These are phyloP conservation scores for Picus viridis DNA, from an alignment of 2,797 vertebrate species.

Conservation along the genomic window DNA sequence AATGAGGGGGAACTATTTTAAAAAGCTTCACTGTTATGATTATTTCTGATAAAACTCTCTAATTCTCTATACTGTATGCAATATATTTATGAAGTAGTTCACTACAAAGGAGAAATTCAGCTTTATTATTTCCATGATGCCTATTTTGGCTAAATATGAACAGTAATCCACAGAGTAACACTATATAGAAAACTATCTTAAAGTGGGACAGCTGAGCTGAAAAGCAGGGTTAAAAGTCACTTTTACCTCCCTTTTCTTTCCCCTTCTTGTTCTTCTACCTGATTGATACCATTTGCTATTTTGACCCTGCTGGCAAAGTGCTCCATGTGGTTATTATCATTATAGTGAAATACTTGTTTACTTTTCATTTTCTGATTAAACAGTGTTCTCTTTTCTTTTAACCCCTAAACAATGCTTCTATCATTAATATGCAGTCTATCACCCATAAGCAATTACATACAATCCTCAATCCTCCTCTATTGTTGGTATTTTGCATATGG, in stretches of 20 bases:
- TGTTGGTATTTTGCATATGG: neutral
- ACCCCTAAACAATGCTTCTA: neutral
- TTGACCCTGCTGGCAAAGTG: constrained; percentile 13
- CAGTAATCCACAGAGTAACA: neutral
- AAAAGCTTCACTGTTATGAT: rapidly evolving
- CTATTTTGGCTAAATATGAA: neutral
- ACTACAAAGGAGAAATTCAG: neutral
- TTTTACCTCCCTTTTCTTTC: neutral
- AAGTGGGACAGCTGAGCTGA: neutral
- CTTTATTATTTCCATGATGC: neutral
- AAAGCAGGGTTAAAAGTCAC: neutral
- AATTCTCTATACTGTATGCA: neutral
- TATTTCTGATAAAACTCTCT: neutral
- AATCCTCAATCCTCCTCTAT: neutral
- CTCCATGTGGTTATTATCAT: neutral
- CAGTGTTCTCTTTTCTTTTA: neutral
- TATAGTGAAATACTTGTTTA: constrained; percentile 12
- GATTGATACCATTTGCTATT: neutral
- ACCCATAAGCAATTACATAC: neutral
- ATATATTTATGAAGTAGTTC: neutral
- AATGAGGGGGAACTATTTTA: neutral
- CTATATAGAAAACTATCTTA: neutral
- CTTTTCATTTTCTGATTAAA: constrained; percentile 30
- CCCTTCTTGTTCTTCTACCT: neutral
- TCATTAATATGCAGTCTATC: neutral